Evolutionary conservation across 2,113 vertebrate genomes (phyloP).

Genomic region (Pycnonotus jocosus): DNA sequence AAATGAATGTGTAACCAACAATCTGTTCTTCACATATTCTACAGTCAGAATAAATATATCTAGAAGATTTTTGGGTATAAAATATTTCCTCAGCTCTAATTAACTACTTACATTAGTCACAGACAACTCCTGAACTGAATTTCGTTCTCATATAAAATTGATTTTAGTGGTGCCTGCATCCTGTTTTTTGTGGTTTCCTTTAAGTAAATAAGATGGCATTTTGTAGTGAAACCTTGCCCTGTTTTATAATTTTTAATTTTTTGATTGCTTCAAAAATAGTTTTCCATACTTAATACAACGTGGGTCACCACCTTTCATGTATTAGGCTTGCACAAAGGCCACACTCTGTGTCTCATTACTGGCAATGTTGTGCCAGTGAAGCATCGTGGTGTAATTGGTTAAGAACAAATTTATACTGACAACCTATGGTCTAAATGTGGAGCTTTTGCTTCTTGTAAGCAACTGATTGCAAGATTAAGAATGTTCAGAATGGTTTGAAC

Average conservation of each 20-base stretch:
- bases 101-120: background rate
- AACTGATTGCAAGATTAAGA: background rate
- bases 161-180: constrained; percentile 14
- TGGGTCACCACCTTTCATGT: constrained; percentile 29
- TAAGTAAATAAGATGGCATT: constrained; percentile 9
- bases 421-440: background rate
- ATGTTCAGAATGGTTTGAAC: background rate
- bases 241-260: background rate
- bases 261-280: background rate
- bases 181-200: constrained; percentile 15
- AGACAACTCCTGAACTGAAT: constrained; percentile 11
- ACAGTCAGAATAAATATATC: background rate
- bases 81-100: constrained; percentile 59
- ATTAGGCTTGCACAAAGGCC: background rate
- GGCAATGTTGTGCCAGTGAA: background rate
- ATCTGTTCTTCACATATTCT: background rate
- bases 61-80: background rate
- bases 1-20: background rate
- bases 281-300: background rate
- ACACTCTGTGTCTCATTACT: background rate
- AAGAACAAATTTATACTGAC: background rate
- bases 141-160: background rate
- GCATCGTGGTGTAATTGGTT: background rate
- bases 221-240: background rate
- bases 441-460: background rate